Evolutionary conservation across 1,140 invertebrate species (phyloP), one percentile per base, ranked within the genome.

Genomic region (Aricia agestis): DNA sequence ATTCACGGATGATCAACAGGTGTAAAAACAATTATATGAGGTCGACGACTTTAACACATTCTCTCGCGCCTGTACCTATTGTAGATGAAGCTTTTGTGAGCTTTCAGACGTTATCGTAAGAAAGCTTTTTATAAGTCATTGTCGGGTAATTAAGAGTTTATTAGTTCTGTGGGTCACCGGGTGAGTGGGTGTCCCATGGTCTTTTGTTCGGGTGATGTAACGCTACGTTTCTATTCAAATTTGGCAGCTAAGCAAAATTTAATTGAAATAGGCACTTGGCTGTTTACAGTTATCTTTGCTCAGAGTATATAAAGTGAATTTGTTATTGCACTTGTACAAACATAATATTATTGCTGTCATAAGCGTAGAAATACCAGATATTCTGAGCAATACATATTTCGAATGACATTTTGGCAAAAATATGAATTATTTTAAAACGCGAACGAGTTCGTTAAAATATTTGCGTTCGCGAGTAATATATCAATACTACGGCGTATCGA

Each of bases 81-180:
- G 79, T 79, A 71, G 74, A 63, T 73, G 76, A 72, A 77, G 78
- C 76, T 81, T 80, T 85, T 82, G 78, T 78, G 77, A 77, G 73
- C 72, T 77, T 72, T 73, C 59, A 19, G 71, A 76, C 80, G 82
- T 83, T 82, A 84, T 80, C 82, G 83, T 82, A 82, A 83, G 82
- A 84, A 86, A 85, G 75, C 72, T 78, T 88, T 87, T 84, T 84
- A 82, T 84, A 68, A 82, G 78, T 85, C 78, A 84, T 85, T 86
- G 82, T 86, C 80, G 70, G 78, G 74, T 85, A 88, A 89, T 89
- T 82, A 87, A 86, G 81, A 85, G 82, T 82, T 82, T 85, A 83
- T 83, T 81, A 74, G 78, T 82, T 81, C 85, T 85, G 19, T 86
- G 76, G 83, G 86, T 86, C 80, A 89, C 76, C 73, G 75, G 78